Evolutionary conservation across 2,888 invertebrate species (phyloP).

Genomic region (Chloroclystis v-ata): DNA sequence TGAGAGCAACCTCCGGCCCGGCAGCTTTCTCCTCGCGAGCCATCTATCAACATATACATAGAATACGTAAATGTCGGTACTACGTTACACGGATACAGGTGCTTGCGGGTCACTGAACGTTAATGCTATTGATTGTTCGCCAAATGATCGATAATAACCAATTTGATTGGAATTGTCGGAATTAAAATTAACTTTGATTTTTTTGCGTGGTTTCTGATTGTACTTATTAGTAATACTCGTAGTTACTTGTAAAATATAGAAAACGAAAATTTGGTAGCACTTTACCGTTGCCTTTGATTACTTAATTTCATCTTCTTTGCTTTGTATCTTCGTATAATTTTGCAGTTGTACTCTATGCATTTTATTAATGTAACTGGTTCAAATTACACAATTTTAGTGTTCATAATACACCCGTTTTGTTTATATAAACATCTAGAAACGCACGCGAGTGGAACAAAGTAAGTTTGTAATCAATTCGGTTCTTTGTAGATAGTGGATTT

Average conservation of each 20-base stretch:
- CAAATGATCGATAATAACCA: slow-evolving; percentile 1
- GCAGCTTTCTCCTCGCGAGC: slow-evolving; percentile 26
- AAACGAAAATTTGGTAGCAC: too few relatives aligned
- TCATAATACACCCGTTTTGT: slow-evolving; percentile 24
- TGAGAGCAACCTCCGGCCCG: slow-evolving; percentile 19
- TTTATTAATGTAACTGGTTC: slow-evolving; percentile 17
- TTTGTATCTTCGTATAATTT: slow-evolving; percentile 10
- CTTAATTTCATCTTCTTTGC: not conserved
- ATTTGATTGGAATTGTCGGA: slow-evolving; percentile 4
- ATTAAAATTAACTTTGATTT: slow-evolving; percentile 5
- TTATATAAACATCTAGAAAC: slow-evolving; percentile 22
- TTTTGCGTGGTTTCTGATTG: not conserved
- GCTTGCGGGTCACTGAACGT: slow-evolving; percentile 11
- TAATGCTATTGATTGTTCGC: slow-evolving; percentile 6
- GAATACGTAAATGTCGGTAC: slow-evolving; percentile 9
- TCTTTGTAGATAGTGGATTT: not conserved
- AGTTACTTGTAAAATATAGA: too few relatives aligned
- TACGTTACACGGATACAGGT: slow-evolving; percentile 13
- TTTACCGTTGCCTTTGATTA: too few relatives aligned
- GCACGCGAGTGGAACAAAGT: slow-evolving; percentile 13
- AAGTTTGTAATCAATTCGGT: slow-evolving; percentile 9
- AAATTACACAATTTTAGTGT: slow-evolving; percentile 22
- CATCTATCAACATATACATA: slow-evolving; percentile 21
- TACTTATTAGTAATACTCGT: not conserved
- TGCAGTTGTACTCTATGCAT: slow-evolving; percentile 7